Base-by-base conservation (phyloP, 2,888 invertebrate genomes). In the Pandemis corylana region DNA sequence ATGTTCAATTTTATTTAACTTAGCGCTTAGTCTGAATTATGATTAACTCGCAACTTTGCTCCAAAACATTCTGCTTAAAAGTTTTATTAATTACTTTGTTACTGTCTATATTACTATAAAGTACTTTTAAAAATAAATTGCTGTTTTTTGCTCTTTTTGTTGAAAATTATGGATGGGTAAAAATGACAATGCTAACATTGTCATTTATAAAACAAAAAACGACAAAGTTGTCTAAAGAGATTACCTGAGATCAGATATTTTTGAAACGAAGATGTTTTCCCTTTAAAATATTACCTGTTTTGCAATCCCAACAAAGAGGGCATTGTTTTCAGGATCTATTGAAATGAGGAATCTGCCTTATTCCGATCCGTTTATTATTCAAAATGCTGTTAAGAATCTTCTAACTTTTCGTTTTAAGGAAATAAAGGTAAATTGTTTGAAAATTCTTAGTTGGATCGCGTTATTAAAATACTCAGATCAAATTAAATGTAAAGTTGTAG, bases 341-440 rank as follows among this genome's bases (percentile, higher is more conserved):
- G 59, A 66, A 71, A 61, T 9, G 49, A 20, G 15, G 20, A 41
- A n/a, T 41, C 66, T 46, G 61, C 66, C 71, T 66, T 71, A 71
- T 65, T 71, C 65, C 46, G 71, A 71, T 71, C 59, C 15, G 46
- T 59, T 71, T n/a, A 66, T 66, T 66, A 71, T 59, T 59, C 71
- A 65, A 65, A 71, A 64, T 41, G 12, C 71, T 59, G 61, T 71
- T 49, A 59, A 71, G 61, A 61, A 46, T 66, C 20, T 20, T 20
- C 9, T 20, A 68, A 59, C 68, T 68, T 61, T 61, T 61, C 12
- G 61, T 36, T 56, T 53, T 56, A 71, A 63, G 71, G 71, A 64
- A 71, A 71, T 71, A 44, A 36, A 36, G 28, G 28, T 36, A 36
- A 71, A 56, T 64, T 53, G 44, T 20, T 53, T 41, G 71, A 28